Evolutionary conservation across 2,888 invertebrate genomes (phyloP).

Genomic region (Andrena camellia): DNA sequence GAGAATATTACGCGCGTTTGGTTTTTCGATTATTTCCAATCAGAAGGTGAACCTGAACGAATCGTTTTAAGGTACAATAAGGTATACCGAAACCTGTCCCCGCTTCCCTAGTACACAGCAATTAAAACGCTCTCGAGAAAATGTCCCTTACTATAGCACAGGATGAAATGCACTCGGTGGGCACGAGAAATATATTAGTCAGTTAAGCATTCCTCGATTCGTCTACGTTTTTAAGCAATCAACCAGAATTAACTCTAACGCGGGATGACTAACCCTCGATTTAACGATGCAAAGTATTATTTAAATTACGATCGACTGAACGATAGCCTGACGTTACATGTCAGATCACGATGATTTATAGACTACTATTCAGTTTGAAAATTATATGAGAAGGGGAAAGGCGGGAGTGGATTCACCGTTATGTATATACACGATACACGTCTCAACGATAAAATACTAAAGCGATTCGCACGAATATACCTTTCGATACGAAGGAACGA

Average conservation of each 20-base stretch:
- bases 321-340: background rate
- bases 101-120: constrained; percentile 20
- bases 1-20: constrained; percentile 23
- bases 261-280: constrained; percentile 29
- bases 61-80: constrained; percentile 10
- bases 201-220: constrained; percentile 36
- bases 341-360: constrained; percentile 2
- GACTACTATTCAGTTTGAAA: constrained; percentile 29
- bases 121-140: constrained; percentile 39
- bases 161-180: constrained; percentile 51
- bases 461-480: constrained; percentile 44
- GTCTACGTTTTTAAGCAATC: constrained; percentile 31
- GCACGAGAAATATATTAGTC: constrained; percentile 31
- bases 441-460: constrained; percentile 42
- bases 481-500: constrained; percentile 35
- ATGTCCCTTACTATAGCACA: constrained; percentile 18
- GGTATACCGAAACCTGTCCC: constrained; percentile 36
- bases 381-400: background rate
- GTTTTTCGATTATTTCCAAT: constrained; percentile 6
- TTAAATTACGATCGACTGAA: constrained; percentile 22
- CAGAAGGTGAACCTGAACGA: constrained; percentile 27
- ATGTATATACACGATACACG: constrained; percentile 40
- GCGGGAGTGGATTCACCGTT: constrained; percentile 5
- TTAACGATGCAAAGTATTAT: constrained; percentile 10
- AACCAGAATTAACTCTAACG: constrained; percentile 39